Evolutionary conservation across 1,140 invertebrate genomes (phyloP), one percentile per base, ranked within the genome.

Genomic region (Aethina tumida): DNA sequence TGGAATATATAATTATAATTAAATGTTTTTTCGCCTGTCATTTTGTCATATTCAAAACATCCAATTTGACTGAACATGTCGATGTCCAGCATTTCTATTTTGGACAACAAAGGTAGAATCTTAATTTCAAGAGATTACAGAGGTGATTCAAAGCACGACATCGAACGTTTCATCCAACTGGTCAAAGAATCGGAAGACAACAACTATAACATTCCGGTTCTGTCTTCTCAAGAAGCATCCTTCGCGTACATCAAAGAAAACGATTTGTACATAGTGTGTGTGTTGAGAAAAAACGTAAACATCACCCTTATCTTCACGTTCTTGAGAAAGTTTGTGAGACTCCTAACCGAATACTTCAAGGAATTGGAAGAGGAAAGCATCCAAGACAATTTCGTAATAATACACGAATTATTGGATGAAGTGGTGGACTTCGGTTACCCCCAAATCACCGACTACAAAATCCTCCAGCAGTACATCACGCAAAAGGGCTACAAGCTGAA

Each of bases 351-450:
- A 25, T 35, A 35, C 14, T 35, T 35, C 13, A 20, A 25, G 22
- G 28, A 35, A 16, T 26, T 35, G 5, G 34, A 24, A 9, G 34
- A 35, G 19, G 34, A 35, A 21, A 35, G 34, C 9, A 35, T 35
- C 21, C 20, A 17, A 2, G 34, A 35, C 21, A 35, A 35, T 9
- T 35, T 35, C 13, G 34, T 35, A 10, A 25, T 35, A 12, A 22
- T 35, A 16, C 28, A 35, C 12, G 34, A 35, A 14, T 16, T 35
- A 17, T 14, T 35, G 34, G 34, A 35, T 26, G 34, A 35, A 17
- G 28, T 35, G n/a, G 19, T 35, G 34, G 34, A 35, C 9, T 35
- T 35, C 21, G 34, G 34, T 5, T 35, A 35, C 22, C 34, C 34
- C 8, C 34, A 35, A 21, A 35, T 26, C 10, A 35, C 34, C 7